Conservation (phyloP, 2,797 vertebrate species). For the Antennarius maculatus region DNA sequence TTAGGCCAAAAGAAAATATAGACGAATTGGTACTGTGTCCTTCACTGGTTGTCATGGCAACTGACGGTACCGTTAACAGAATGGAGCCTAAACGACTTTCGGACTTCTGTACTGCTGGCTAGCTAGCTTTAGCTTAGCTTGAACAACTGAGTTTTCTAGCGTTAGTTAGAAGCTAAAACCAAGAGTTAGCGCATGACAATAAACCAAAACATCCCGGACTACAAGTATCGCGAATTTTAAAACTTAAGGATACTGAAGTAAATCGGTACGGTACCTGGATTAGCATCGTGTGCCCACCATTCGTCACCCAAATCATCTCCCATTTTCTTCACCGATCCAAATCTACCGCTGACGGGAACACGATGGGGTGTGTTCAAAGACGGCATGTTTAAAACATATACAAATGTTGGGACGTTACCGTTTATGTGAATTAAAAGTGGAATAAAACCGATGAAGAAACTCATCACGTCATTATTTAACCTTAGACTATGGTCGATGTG, state of each 20-base stretch:
- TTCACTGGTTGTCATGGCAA: not conserved
- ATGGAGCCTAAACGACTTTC: not conserved
- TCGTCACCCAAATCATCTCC: conserved; percentile 81
- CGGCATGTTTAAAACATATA: conserved; percentile 8
- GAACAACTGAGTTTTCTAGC: not conserved
- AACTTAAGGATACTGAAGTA: not conserved
- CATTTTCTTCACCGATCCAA: conserved; percentile 66
- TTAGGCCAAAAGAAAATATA: not conserved
- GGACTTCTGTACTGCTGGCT: not conserved
- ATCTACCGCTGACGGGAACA: conserved; percentile 52
- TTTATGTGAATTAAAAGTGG: not conserved
- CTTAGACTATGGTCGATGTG: no score
- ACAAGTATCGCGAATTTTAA: not conserved
- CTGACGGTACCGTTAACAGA: not conserved
- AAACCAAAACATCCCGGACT: not conserved
- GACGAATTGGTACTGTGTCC: not conserved
- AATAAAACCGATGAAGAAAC: not conserved
- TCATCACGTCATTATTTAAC: not conserved
- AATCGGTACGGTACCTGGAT: conserved; percentile 46
- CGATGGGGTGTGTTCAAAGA: conserved; percentile 57
- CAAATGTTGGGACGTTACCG: no score
- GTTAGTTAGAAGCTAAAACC: not conserved
- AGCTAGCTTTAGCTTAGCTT: conserved; percentile 47
- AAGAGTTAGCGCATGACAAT: accelerated
- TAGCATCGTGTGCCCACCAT: conserved; percentile 74